Percentiles rank a stretch among this genome's conserved stretches.
Conservation (phyloP, 2,888 invertebrate species). For the Parnassius mnemosyne region DNA sequence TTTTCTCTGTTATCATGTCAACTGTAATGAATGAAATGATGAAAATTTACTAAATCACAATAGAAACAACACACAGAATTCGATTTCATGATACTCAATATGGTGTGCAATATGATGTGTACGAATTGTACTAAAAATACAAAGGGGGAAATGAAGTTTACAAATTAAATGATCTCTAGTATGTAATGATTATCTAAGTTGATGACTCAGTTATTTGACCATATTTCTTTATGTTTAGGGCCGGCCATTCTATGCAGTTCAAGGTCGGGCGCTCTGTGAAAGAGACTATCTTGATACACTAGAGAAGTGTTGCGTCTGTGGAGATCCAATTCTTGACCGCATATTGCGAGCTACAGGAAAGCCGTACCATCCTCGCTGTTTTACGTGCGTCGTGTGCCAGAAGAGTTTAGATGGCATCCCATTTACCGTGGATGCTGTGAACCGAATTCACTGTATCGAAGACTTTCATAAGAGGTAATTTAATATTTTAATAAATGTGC, state of each 20-base stretch:
- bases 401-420: conserved; percentile 98
- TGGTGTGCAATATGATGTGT: no score
- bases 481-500: background rate
- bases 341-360: conserved; percentile 97
- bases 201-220: background rate
- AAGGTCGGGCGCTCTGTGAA: conserved; percentile 97
- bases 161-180: no score
- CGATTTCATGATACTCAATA: no score
- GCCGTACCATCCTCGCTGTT: conserved; percentile 98
- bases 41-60: no score
- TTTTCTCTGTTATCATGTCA: no score
- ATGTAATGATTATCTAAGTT: no score
- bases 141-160: no score
- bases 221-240: conserved; percentile 17
- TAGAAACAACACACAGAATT: no score
- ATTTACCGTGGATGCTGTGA: conserved; percentile 98
- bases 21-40: no score
- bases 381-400: conserved; percentile 97
- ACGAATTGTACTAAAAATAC: no score
- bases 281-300: conserved; percentile 96
- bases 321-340: conserved; percentile 95
- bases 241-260: conserved; percentile 88
- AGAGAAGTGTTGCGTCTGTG: conserved; percentile 98
- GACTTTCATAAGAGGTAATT: conserved; percentile 97
- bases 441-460: conserved; percentile 98